These are phyloP conservation scores for Callithrix jacchus DNA, from an alignment of 2,113 vertebrate genomes.

Conservation along the genomic window DNA sequence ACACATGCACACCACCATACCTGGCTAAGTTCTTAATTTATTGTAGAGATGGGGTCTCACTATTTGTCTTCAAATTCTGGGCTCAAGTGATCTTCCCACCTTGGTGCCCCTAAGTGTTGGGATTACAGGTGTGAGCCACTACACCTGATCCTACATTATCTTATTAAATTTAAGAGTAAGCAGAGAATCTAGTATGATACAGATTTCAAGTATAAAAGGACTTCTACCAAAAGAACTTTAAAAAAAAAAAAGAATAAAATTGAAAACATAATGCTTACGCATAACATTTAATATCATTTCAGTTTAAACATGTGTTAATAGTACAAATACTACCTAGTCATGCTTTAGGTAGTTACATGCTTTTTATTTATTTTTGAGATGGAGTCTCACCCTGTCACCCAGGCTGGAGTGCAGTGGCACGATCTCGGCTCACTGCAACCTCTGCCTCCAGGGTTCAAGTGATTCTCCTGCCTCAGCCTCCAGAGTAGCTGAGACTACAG, in stretches of 20 bases:
- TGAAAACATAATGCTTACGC: neutral
- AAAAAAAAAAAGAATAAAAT: neutral
- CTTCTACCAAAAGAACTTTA: conserved; percentile 1
- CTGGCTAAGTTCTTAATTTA: no score
- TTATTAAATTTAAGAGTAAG: conserved; percentile 57
- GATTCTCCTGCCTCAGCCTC: neutral
- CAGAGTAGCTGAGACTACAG: neutral
- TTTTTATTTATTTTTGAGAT: neutral
- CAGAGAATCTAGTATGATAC: neutral
- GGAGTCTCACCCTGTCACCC: neutral
- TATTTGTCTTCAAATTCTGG: no score
- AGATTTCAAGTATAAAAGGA: neutral
- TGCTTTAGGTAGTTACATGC: neutral
- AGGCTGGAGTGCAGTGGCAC: neutral
- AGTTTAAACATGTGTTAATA: neutral
- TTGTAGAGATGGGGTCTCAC: no score
- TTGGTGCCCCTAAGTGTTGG: no score
- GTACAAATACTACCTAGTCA: neutral
- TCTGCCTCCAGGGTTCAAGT: neutral
- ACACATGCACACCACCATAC: no score
- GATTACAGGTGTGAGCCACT: no score
- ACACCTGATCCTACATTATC: neutral
- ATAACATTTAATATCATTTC: neutral
- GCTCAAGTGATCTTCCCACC: no score
- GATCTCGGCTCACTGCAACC: neutral